Base-by-base conservation (phyloP, 2,888 invertebrate genomes). In the Adelphocoris suturalis region DNA sequence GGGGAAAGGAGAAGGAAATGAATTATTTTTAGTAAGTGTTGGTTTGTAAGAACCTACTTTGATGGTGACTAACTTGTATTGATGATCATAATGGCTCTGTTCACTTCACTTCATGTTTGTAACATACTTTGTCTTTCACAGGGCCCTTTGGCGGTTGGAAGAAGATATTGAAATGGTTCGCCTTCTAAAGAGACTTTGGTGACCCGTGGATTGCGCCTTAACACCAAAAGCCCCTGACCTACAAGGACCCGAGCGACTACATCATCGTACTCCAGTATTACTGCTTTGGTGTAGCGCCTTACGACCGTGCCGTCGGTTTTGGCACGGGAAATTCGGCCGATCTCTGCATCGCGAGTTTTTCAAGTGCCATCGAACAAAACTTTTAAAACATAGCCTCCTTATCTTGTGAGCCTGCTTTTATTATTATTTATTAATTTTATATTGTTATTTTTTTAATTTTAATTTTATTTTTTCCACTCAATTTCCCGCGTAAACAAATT, bases 131-230 rank as follows among this genome's bases (percentile, higher is more conserved):
- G 75, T 47, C 4, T 57, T 68, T 48, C 28, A 0, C 27, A 91
- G 91, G 91, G 90, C 91, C 85, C 90, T 91, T 84, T 91, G 90
- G 91, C 90, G 89, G 90, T 90, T 90, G 90, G 91, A 91, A 88
- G 91, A 91, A 90, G 91, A 91, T 27, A 48, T 91, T 57, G 91
- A 91, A 90, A 84, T 89, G 88, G 86, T 90, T 48, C 90, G 90
- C 61, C 91, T 91, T 19, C 90, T 91, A n/a, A 91, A 91, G 81
- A 78, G 90, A 78, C 91, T 91, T 75, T 91, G 91, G 91, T 91
- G 90, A 91, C 78, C 80, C 55, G 14, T 52, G 85, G 85, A 47
- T 52, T 28, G 61, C 61, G 68, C 23, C 23, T 68, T 19, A 46
- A 47, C 78, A 23, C 68, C 68, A 23, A 68, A 68, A 68, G 23